Conservation (phyloP, 64 coral and sea anemone species). For the Montipora sp. region DNA sequence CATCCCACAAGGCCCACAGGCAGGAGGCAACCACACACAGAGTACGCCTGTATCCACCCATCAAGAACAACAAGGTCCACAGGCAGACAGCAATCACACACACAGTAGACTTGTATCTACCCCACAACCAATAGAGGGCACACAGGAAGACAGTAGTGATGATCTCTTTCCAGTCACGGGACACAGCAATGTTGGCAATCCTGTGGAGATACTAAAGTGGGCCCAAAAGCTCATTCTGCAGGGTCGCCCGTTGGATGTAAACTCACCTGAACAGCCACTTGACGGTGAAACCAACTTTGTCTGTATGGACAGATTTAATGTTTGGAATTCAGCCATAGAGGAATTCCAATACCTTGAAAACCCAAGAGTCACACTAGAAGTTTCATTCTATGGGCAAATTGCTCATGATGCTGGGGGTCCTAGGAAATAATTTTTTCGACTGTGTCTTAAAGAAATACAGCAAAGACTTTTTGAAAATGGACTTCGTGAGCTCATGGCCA, state of each 20-base stretch:
- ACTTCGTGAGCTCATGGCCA: no score
- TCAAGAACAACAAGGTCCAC: not conserved
- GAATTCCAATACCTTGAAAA: no score
- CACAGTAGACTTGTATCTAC: constrained; percentile 7
- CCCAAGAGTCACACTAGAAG: no score
- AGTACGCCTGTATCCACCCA: not conserved
- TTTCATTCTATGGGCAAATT: no score
- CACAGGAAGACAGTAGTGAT: not conserved
- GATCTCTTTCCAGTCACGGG: not conserved
- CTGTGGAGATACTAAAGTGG: constrained; percentile 51
- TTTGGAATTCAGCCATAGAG: no score
- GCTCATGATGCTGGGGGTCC: no score
- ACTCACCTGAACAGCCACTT: constrained; percentile 6
- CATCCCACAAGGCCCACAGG: not conserved
- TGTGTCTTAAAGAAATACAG: no score
- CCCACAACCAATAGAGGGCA: not conserved
- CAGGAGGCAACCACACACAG: not conserved
- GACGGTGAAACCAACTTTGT: not conserved
- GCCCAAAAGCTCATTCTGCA: constrained; percentile 61
- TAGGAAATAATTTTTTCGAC: no score
- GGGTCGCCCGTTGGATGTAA: constrained; percentile 44
- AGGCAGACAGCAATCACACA: no score
- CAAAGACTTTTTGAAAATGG: no score
- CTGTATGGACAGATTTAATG: no score
- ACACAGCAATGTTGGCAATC: constrained; percentile 53